Evolutionary conservation across 2,888 invertebrate species (phyloP).

Genomic region (Philhelius pedissequus): DNA sequence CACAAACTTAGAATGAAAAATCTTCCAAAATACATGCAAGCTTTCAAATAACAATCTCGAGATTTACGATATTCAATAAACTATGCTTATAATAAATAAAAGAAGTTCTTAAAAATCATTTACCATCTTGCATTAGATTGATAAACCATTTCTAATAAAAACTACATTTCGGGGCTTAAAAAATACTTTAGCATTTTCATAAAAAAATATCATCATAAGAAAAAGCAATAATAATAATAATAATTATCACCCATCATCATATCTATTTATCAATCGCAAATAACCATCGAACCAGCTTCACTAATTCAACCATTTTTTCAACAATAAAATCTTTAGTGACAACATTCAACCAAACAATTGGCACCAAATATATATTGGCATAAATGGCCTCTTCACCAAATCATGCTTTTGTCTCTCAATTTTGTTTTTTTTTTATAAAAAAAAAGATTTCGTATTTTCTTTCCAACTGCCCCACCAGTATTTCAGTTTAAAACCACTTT

Average conservation of each 20-base stretch:
- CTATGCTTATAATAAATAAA: too few species aligned
- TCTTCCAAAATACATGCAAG: too few species aligned
- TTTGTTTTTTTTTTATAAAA: constrained; percentile 3
- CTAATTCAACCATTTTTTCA: constrained; percentile 23
- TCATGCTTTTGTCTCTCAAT: constrained; percentile 63
- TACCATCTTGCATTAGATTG: background rate
- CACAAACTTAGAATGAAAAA: too few species aligned
- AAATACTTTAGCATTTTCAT: background rate
- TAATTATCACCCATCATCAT: background rate
- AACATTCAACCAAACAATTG: constrained; percentile 49
- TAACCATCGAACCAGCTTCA: constrained; percentile 24
- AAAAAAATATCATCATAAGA: background rate
- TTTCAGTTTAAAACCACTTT: background rate
- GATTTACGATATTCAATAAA: too few species aligned
- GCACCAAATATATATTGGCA: constrained; percentile 50
- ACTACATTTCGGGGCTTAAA: background rate
- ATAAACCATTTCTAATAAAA: background rate
- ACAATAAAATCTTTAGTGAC: constrained; percentile 11
- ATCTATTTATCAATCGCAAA: background rate
- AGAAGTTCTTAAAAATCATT: background rate
- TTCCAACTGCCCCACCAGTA: constrained; percentile 7
- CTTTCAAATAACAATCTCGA: too few species aligned
- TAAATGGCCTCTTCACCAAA: constrained; percentile 69
- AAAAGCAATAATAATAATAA: too few species aligned
- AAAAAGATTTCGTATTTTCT: constrained; percentile 34